Conservation (phyloP, 1,140 invertebrate genomes). For the Leptopilina clavipes region DNA sequence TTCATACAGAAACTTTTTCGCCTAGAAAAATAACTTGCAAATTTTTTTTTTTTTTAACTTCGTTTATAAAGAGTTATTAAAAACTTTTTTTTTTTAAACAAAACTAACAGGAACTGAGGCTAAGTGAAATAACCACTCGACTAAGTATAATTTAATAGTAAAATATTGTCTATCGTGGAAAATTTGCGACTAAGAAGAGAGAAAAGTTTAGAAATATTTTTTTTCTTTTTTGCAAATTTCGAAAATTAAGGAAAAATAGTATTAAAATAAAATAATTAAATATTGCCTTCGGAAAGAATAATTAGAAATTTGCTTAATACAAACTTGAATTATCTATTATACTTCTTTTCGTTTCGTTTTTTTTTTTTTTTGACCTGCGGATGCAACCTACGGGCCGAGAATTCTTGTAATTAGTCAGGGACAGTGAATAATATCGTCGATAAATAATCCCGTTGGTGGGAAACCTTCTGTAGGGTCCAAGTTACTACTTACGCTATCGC, state of each 20-base stretch:
- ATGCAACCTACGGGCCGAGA: background rate
- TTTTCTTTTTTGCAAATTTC: background rate
- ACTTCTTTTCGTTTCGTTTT: background rate
- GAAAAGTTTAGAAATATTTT: background rate
- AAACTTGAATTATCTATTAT: background rate
- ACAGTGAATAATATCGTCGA: slow-evolving; percentile 8
- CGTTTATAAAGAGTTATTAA: slow-evolving; percentile 1
- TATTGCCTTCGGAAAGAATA: no score
- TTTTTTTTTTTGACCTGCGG: background rate
- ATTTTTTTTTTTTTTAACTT: background rate
- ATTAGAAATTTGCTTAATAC: no score
- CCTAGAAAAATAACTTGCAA: background rate
- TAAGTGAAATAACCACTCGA: background rate
- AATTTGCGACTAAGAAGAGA: background rate
- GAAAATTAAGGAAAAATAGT: no score
- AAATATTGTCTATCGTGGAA: background rate
- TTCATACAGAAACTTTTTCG: background rate
- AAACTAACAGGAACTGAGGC: background rate
- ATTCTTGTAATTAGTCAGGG: slow-evolving; percentile 19
- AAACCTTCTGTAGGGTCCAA: background rate
- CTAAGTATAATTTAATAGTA: background rate
- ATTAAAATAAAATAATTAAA: no score
- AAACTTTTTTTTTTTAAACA: background rate
- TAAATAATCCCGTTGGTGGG: slow-evolving; percentile 1
- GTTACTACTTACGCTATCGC: background rate